Conservation (phyloP, 1,140 invertebrate genomes). For the Heliconius himera region DNA sequence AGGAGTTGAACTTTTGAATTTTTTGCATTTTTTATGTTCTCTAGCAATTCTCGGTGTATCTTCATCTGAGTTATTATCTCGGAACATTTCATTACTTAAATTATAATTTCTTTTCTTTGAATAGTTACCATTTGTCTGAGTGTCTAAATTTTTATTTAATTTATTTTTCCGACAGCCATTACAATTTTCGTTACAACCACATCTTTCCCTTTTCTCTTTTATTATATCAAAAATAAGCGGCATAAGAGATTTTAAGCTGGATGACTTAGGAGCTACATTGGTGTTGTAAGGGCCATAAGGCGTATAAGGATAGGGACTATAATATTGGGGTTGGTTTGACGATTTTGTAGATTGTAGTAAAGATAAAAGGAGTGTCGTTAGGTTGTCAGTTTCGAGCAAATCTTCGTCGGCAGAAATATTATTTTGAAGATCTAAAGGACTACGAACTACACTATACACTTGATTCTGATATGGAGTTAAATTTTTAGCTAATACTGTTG, state of each 20-base stretch:
- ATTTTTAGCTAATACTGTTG: conserved; percentile 15
- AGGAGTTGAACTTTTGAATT: conserved; percentile 35
- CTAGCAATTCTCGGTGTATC: conserved; percentile 35
- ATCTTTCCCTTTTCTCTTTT: conserved; percentile 50
- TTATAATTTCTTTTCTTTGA: conserved; percentile 48
- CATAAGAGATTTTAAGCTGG: conserved; percentile 54
- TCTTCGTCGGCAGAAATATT: conserved; percentile 11
- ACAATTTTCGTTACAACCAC: conserved; percentile 43
- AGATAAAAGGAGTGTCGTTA: conserved; percentile 17
- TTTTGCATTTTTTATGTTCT: conserved; percentile 41
- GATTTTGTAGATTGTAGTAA: conserved; percentile 28
- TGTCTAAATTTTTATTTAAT: conserved; percentile 37
- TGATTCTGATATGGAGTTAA: conserved; percentile 25
- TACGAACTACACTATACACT: conserved; percentile 4
- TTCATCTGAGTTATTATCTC: conserved; percentile 32
- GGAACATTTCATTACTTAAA: conserved; percentile 35
- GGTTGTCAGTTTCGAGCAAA: conserved; percentile 14
- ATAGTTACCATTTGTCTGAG: conserved; percentile 43
- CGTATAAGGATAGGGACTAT: conserved; percentile 1
- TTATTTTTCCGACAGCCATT: conserved; percentile 37
- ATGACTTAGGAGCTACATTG: conserved; percentile 44
- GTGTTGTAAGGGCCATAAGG: conserved; percentile 15
- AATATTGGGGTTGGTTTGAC: conserved; percentile 15
- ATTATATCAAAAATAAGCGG: conserved; percentile 62
- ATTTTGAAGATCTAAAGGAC: conserved; percentile 13